Conservation (phyloP, 2,888 invertebrate species). For the Dryadula phaetusa region DNA sequence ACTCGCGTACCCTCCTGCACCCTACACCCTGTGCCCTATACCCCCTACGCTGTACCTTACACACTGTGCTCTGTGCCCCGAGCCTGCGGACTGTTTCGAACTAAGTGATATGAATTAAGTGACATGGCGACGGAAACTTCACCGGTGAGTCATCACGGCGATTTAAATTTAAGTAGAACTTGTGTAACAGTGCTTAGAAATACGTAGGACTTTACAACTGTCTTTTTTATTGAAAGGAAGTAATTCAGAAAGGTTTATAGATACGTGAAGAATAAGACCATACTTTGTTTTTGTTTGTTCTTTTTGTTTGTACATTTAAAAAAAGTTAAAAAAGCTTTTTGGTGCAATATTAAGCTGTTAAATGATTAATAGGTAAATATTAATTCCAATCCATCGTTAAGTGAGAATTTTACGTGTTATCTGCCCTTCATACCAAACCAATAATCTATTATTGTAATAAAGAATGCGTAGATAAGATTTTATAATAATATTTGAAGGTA, state of each 20-base stretch:
- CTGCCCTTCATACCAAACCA: neutral
- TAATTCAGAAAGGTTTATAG: neutral
- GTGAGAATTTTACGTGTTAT: neutral
- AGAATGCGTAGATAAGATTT: neutral
- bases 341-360: neutral
- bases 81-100: too few relatives aligned
- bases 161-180: too few relatives aligned
- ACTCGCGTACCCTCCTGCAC: too few relatives aligned
- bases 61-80: too few relatives aligned
- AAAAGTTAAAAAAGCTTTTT: neutral
- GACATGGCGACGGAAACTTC: conserved; percentile 5
- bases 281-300: neutral
- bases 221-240: too few relatives aligned
- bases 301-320: neutral
- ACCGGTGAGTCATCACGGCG: neutral
- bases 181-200: neutral
- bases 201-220: too few relatives aligned
- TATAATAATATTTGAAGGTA: neutral
- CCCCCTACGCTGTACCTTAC: too few relatives aligned
- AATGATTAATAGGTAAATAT: too few relatives aligned
- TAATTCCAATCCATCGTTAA: too few relatives aligned
- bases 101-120: neutral
- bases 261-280: neutral
- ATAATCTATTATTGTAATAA: neutral
- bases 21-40: too few relatives aligned